These are phyloP conservation scores for Falcaria lacertinaria DNA, from an alignment of 2,888 invertebrate genomes.

Conservation along the genomic window DNA sequence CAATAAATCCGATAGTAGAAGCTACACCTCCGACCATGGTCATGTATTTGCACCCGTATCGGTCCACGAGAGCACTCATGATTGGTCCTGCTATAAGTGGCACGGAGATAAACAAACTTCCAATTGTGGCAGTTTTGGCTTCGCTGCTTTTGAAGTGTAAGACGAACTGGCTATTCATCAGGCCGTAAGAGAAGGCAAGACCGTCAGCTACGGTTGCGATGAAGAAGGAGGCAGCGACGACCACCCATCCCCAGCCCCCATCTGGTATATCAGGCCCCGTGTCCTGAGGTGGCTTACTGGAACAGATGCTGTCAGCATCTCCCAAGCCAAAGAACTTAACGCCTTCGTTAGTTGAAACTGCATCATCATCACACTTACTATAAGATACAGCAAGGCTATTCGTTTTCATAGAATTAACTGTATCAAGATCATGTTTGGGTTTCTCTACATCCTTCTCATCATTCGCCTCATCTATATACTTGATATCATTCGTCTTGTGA, in stretches of 20 bases:
- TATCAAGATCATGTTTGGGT: conserved; percentile 57
- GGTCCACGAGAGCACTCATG: conserved; percentile 91
- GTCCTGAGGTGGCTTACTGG: conserved; percentile 49
- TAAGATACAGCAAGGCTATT: conserved; percentile 53
- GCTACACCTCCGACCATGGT: conserved; percentile 86
- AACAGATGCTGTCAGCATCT: conserved; percentile 72
- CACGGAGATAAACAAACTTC: conserved; percentile 93
- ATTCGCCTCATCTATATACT: conserved; percentile 56
- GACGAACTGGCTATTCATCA: conserved; percentile 89
- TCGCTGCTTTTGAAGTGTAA: conserved; percentile 87
- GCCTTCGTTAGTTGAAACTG: conserved; percentile 67
- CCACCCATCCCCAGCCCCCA: conserved; percentile 95
- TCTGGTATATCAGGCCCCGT: conserved; percentile 84
- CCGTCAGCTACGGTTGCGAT: conserved; percentile 95
- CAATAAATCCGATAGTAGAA: conserved; percentile 87
- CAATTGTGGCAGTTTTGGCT: conserved; percentile 92
- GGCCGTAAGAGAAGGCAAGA: conserved; percentile 94
- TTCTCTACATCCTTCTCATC: conserved; percentile 42
- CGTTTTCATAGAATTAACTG: conserved; percentile 62
- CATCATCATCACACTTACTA: conserved; percentile 59
- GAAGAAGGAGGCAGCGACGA: conserved; percentile 91
- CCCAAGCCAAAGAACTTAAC: conserved; percentile 76
- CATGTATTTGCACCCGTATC: conserved; percentile 89
- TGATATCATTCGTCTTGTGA: conserved; percentile 49
- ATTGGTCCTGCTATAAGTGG: conserved; percentile 92